phyloP scores from a whole-genome alignment of 2,888 invertebrate genomes.

The Mythimna lalbum region DNA sequence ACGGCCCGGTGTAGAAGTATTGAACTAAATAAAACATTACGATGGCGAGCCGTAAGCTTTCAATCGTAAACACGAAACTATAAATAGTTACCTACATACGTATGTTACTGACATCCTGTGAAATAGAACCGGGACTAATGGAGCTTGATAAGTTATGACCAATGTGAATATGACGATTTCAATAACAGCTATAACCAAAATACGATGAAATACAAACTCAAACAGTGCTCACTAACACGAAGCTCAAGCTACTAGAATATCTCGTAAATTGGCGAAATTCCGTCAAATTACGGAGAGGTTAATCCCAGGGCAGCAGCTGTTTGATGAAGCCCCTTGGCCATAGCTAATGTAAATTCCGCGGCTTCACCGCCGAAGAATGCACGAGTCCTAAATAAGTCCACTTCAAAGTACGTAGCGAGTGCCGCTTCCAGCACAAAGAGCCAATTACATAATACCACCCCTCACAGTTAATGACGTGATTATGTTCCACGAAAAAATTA shows the following conservation, averaged over 20 bases:
- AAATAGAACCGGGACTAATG: constrained; percentile 28
- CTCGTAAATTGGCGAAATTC: constrained; percentile 48
- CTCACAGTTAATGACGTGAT: constrained; percentile 65
- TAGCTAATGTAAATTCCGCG: constrained; percentile 66
- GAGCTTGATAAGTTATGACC: constrained; percentile 29
- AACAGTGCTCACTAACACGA: neutral
- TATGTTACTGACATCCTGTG: constrained; percentile 26
- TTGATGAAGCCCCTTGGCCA: constrained; percentile 59
- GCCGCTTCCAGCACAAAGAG: constrained; percentile 64
- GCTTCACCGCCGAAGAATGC: constrained; percentile 62
- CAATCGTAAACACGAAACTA: constrained; percentile 34
- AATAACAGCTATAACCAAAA: neutral
- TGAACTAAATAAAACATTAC: constrained; percentile 46
- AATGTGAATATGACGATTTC: constrained; percentile 10
- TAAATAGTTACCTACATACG: constrained; percentile 28
- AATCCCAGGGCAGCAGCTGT: constrained; percentile 63
- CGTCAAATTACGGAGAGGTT: constrained; percentile 59
- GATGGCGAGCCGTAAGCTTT: constrained; percentile 25
- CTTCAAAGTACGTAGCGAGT: constrained; percentile 65
- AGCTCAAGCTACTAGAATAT: constrained; percentile 8
- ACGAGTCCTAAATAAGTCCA: constrained; percentile 64
- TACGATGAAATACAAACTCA: neutral
- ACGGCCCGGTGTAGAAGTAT: constrained; percentile 30
- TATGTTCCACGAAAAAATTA: constrained; percentile 63
- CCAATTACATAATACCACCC: constrained; percentile 65